Conservation (phyloP, 2,888 invertebrate species). For the Lacanobia wlatinum region DNA sequence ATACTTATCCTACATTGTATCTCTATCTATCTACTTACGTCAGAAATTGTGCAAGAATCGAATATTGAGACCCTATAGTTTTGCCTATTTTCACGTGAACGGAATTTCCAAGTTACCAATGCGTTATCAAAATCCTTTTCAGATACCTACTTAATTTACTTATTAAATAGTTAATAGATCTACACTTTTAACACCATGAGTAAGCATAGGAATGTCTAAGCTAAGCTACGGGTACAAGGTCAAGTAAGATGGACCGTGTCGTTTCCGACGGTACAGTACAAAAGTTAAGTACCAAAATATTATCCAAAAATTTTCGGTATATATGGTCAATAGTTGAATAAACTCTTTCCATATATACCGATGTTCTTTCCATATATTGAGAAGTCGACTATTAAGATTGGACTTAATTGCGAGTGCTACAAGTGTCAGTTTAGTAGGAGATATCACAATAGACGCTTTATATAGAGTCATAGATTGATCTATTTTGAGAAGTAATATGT, state of each 20-base stretch:
- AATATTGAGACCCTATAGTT: constrained; percentile 67
- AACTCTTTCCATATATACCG: constrained; percentile 56
- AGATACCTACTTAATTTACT: constrained; percentile 79
- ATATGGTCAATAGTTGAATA: constrained; percentile 62
- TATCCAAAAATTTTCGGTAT: constrained; percentile 76
- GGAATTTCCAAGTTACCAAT: constrained; percentile 62
- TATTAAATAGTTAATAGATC: constrained; percentile 82
- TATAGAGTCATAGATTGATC: constrained; percentile 47
- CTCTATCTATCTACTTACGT: constrained; percentile 85
- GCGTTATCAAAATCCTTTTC: constrained; percentile 78
- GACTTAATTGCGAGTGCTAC: constrained; percentile 64
- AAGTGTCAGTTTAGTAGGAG: constrained; percentile 62
- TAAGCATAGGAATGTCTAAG: constrained; percentile 80
- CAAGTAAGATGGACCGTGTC: constrained; percentile 86
- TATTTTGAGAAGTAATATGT: constrained; percentile 42
- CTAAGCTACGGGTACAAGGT: constrained; percentile 85
- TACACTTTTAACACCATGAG: constrained; percentile 74
- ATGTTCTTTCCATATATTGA: constrained; percentile 51
- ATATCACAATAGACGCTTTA: constrained; percentile 69
- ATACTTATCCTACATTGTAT: constrained; percentile 78
- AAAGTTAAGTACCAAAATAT: constrained; percentile 89
- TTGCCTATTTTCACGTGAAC: constrained; percentile 61
- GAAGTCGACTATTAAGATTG: constrained; percentile 65
- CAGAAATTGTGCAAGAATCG: constrained; percentile 87
- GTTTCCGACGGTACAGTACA: constrained; percentile 84